Base-by-base conservation (phyloP, 2,113 vertebrate genomes). In the Sula dactylatra region DNA sequence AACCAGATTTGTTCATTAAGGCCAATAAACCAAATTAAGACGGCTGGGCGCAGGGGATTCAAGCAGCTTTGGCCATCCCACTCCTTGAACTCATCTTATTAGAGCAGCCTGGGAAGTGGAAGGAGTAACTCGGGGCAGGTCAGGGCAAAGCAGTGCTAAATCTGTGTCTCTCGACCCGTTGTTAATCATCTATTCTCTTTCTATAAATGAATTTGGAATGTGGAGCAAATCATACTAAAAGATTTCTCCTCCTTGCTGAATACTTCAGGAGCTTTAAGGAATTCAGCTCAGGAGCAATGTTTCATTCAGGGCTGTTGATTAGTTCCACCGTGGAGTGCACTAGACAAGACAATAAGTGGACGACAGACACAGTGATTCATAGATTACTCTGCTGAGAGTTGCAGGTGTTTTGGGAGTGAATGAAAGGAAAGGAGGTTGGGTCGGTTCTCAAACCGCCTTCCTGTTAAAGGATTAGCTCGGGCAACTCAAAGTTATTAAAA, bases 361-460 rank as follows among this genome's bases (percentile, higher is more conserved):
- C 97, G 89, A 86, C 93, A 97, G 98, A 98, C 98, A 98, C 97
- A 98, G 98, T 97, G 98, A 99, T 97, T 98, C 98, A 98, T 98
- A 98, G 98, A 99, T 98, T 98, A 98, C 97, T 98, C 97, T 98
- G 97, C 96, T 94, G 97, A 98, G 97, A 98, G 97, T 93, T 98
- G 98, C 98, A 99, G 98, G 98, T 99, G 98, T 98, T 98, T 98
- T 94, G 97, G 98, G 98, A 98, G 71, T 16, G 36, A 96, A 97
- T 80, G 91, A 95, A 96, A 96, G 86, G 86, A 91, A 97, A 96
- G 86, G 95, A 97, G 92, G 79, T 82, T 92, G 90, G 96, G 89
- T 93, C 86, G 19, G 70, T 96, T 96, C 97, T 97, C 92, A 97
- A 93, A 97, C 80, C 14, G 54, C 92, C 88, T 95, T 97, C 95